Percentiles rank a stretch among this genome's conserved stretches.
phyloP scores from a whole-genome alignment of 1,140 invertebrate genomes.

The Bombus superbus region DNA sequence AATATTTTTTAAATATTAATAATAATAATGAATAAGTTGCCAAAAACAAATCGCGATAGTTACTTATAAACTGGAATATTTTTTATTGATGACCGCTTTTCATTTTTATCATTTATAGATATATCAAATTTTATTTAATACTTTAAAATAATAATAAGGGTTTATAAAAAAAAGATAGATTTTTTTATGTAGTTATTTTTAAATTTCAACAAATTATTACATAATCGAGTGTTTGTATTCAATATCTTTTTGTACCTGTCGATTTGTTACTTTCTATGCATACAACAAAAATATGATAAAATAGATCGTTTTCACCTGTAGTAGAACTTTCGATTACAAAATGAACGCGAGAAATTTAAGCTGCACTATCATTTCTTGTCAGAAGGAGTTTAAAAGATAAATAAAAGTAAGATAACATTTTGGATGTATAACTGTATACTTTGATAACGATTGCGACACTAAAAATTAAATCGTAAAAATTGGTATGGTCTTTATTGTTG shows the following conservation, averaged over 20 bases:
- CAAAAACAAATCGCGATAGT: background rate
- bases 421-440: too few species aligned
- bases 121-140: background rate
- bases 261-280: background rate
- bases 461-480: background rate
- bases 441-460: background rate
- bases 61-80: background rate
- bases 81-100: background rate
- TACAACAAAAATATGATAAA: background rate
- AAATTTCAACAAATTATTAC: background rate
- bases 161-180: background rate
- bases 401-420: background rate
- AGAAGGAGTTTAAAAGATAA: slow-evolving; percentile 2
- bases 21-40: background rate
- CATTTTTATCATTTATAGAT: background rate
- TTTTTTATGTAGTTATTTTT: background rate
- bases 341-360: background rate
- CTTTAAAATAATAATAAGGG: background rate
- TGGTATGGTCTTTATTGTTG: too few species aligned
- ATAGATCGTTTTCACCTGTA: background rate
- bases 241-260: background rate
- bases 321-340: background rate
- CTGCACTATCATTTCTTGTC: background rate
- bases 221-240: background rate
- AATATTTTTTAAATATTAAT: background rate